Base-by-base conservation (phyloP, 2,113 vertebrate genomes). In the Dasyprocta punctata region DNA sequence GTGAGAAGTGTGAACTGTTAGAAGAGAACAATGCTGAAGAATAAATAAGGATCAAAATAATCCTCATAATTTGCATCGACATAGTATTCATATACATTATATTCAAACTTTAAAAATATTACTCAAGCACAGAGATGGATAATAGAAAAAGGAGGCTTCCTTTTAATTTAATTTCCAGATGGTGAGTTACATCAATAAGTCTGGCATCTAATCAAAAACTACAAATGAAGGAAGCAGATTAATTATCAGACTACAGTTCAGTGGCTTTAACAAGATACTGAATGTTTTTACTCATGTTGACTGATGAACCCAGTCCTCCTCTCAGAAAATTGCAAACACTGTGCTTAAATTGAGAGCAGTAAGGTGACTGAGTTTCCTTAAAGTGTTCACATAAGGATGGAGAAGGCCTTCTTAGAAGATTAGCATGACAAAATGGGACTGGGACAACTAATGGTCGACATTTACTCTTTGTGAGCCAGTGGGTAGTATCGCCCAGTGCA, bases 171-270 rank as follows among this genome's bases (percentile, higher is more conserved):
- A 95, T 93, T 94, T 86, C 54, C 2, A 80, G 92, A 86, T 24
- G 84, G 28, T 86, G 47, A 75, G 63, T 92, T 93, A 33, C n/a
- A 95, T 87, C 78, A 90, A 14, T 90, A 88, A 22, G 10, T 67
- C 85, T 94, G 85, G 52, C 84, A 90, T 92, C 85, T 95, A 90
- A 89, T 94, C 82, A 92, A 89, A 92, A 78, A 49, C 80, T 83
- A 49, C 8, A 78, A 93, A 65, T 84, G 77, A 85, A 84, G 75
- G 65, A 94, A 93, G 84, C 73, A 81, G 52, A 78, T 86, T 89
- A 86, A 93, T 96, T 28, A 69, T 71, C 36, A 89, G 58, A 17
- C 54, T 65, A n/a, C 20, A 75, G 90, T 75, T 96, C 54, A 89
- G 58, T 80, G 90, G 54, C 61, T 95, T 71, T 30, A 80, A 17